Evolutionary conservation across 2,888 invertebrate genomes (phyloP), one percentile per base, ranked within the genome.

Genomic region (Acanthosepion pharaonis): DNA sequence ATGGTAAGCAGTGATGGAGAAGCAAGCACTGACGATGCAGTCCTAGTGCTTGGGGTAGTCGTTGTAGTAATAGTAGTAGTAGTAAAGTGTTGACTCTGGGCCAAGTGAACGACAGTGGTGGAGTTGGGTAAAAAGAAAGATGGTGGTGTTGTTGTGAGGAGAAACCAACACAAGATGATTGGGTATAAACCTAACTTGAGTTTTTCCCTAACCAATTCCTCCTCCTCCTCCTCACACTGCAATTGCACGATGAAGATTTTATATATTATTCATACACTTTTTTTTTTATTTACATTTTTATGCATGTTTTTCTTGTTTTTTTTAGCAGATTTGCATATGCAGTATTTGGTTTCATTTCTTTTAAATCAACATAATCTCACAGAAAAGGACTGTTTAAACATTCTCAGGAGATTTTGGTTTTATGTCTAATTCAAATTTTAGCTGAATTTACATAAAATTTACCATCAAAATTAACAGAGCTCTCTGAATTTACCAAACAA

Each of bases 1-100:
- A 78, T 78, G 78, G 78, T 78, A 78, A 78, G 78, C 78, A 33
- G 78, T 78, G 78, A n/a, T 9, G 78, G 78, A 78, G 78, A 78
- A 33, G 78, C 78, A 78, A 78, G 78, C 78, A 78, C 78, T 78
- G 78, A 78, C n/a, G 78, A n/a, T 78, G 78, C 78, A 78, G 78
- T 18, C n/a, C 78, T n/a, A n/a, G n/a, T 78, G 78, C n/a, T 78
- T 78, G n/a, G 78, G 78, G n/a, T 55, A 55, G 55, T 55, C 59
- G n/a, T 15, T n/a, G 78, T 11, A 9, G 78, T n/a, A n/a, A 18
- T 78, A 78, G 78, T 33, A n/a, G 78, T 78, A 78, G 78, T n/a
- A 33, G 78, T 78, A 78, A 78, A 78, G n/a, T 5, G 78, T 78
- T 78, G 78, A 78, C 78, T 78, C n/a, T 78, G 78, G n/a, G 78